Evolutionary conservation across 1,140 invertebrate species (phyloP).

Genomic region (Oryzaephilus surinamensis): DNA sequence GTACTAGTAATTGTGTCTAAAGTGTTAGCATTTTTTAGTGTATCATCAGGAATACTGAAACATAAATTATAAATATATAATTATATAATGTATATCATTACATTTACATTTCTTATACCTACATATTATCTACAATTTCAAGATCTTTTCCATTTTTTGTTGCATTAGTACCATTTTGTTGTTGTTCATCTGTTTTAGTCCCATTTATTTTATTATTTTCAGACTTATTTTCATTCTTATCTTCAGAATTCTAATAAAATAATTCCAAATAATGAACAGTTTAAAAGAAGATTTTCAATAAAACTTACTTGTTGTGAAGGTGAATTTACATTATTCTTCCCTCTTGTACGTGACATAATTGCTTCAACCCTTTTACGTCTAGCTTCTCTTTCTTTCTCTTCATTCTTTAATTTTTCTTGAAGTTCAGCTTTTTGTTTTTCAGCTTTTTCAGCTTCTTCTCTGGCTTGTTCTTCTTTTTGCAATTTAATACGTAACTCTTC

Average conservation of each 20-base stretch:
- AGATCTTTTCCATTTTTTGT: slow-evolving; percentile 31
- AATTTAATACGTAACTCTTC: slow-evolving; percentile 57
- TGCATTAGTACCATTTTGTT: slow-evolving; percentile 32
- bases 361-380: slow-evolving; percentile 70
- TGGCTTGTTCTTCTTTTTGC: slow-evolving; percentile 65
- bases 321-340: slow-evolving; percentile 46
- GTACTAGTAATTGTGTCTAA: slow-evolving; percentile 35
- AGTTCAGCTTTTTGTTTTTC: slow-evolving; percentile 58
- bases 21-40: slow-evolving; percentile 46
- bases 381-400: slow-evolving; percentile 68
- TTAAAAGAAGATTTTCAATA: slow-evolving; percentile 16
- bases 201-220: slow-evolving; percentile 30
- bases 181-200: slow-evolving; percentile 21
- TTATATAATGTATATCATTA: slow-evolving; percentile 1
- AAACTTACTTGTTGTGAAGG: slow-evolving; percentile 36
- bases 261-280: slow-evolving; percentile 1
- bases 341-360: slow-evolving; percentile 71
- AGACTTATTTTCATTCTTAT: slow-evolving; percentile 35
- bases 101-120: slow-evolving; percentile 18
- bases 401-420: slow-evolving; percentile 61
- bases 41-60: slow-evolving; percentile 40
- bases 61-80: neutral
- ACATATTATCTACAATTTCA: slow-evolving; percentile 34
- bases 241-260: too few relatives aligned
- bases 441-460: slow-evolving; percentile 73